A percentile compares a stretch with the other conserved stretches of the same genome.
These are phyloP conservation scores for Campopleginae sp. DNA, from an alignment of 2,888 invertebrate species.

Conservation along the genomic window DNA sequence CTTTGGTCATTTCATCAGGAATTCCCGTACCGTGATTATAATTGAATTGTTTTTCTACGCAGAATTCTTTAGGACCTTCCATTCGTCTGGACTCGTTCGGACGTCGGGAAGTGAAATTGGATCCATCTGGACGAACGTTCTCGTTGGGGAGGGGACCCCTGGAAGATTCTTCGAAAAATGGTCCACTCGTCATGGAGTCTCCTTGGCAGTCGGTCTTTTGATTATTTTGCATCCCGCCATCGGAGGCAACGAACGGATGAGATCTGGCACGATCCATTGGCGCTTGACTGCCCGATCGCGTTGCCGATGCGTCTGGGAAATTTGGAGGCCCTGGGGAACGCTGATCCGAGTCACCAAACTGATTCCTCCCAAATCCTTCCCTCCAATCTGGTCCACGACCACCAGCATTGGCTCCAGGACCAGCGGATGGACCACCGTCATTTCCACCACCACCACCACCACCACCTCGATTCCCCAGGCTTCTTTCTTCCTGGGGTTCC, in stretches of 20 bases:
- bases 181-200: background rate
- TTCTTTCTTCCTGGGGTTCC: constrained; percentile 17
- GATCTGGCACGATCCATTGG: constrained; percentile 22
- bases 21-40: constrained; percentile 80
- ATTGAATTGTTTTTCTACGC: constrained; percentile 81
- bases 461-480: constrained; percentile 3
- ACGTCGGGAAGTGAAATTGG: constrained; percentile 48
- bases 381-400: constrained; percentile 51
- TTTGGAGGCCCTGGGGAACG: constrained; percentile 30
- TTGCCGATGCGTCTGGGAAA: background rate
- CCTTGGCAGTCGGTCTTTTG: background rate
- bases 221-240: background rate
- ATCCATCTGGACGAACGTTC: constrained; percentile 11
- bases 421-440: no score
- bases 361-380: constrained; percentile 52
- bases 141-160: background rate
- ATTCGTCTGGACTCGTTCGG: constrained; percentile 57
- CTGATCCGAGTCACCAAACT: constrained; percentile 64
- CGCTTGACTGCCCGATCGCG: constrained; percentile 6
- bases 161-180: constrained; percentile 41
- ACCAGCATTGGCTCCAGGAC: background rate
- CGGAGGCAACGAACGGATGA: background rate
- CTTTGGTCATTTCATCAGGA: constrained; percentile 70
- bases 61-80: constrained; percentile 75
- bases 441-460: no score